Conservation (phyloP, 2,888 invertebrate species). For the Polydrusus pterygomalis region DNA sequence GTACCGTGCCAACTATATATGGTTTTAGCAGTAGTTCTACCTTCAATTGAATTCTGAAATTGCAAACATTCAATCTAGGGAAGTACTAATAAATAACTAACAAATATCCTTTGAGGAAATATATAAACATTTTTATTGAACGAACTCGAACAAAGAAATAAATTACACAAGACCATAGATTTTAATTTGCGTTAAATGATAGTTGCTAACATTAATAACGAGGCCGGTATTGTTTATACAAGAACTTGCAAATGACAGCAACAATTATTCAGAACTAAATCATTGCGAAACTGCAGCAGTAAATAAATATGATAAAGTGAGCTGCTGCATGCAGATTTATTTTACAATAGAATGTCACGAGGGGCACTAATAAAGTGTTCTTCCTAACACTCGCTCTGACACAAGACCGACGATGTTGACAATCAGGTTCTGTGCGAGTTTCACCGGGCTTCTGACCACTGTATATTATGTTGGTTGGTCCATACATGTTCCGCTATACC, state of each 20-base stretch:
- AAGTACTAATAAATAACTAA: slow-evolving; percentile 6
- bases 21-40: no score
- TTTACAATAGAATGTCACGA: background rate
- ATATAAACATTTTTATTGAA: slow-evolving; percentile 9
- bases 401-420: no score
- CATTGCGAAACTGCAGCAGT: slow-evolving; percentile 39
- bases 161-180: slow-evolving; percentile 33
- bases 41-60: background rate
- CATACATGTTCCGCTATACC: no score
- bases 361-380: no score
- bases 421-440: no score
- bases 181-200: slow-evolving; percentile 33
- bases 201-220: slow-evolving; percentile 43
- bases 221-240: slow-evolving; percentile 46
- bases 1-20: no score
- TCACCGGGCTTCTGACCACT: no score
- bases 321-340: background rate
- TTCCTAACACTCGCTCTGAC: no score
- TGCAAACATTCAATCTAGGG: background rate
- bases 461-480: no score
- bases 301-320: slow-evolving; percentile 35
- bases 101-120: slow-evolving; percentile 18
- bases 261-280: slow-evolving; percentile 41
- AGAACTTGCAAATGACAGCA: slow-evolving; percentile 42
- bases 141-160: slow-evolving; percentile 31